These are phyloP conservation scores for Trematomus loennbergii DNA, from an alignment of 2,113 vertebrate genomes.

Conservation along the genomic window DNA sequence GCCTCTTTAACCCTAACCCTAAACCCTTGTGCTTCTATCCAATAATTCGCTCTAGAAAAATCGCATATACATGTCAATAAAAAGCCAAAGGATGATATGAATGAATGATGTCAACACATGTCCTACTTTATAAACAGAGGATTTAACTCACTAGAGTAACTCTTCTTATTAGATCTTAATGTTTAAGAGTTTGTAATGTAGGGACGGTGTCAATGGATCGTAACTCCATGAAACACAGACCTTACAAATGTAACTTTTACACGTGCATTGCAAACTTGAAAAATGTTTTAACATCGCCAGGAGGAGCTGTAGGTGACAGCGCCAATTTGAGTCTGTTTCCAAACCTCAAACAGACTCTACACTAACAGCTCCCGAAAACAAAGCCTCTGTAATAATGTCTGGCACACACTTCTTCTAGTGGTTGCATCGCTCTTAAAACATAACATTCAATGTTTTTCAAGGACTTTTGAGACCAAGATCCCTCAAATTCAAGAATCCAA, in stretches of 20 bases:
- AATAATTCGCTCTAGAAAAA: constrained; percentile 7
- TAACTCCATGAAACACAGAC: neutral
- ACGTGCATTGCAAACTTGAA: neutral
- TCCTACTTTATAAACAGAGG: neutral
- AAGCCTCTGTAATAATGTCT: too few relatives aligned
- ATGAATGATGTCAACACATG: neutral
- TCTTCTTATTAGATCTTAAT: neutral
- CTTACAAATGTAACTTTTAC: neutral
- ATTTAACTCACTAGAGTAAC: neutral
- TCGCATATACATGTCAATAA: neutral
- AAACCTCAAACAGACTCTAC: too few relatives aligned
- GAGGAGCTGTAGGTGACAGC: too few relatives aligned
- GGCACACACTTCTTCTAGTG: too few relatives aligned
- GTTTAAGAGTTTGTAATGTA: neutral
- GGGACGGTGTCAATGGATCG: neutral
- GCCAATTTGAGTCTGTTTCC: too few relatives aligned
- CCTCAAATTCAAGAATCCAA: too few relatives aligned
- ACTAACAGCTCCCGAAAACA: neutral
- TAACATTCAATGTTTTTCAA: too few relatives aligned
- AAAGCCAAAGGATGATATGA: neutral
- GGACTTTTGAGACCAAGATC: too few relatives aligned
- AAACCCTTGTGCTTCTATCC: neutral
- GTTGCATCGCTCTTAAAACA: too few relatives aligned
- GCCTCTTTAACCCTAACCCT: neutral
- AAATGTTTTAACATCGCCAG: neutral